Percentiles rank a stretch among this genome's conserved stretches.
Evolutionary conservation across 2,888 invertebrate genomes (phyloP).

Genomic region (Cremastobaeus sp.): DNA sequence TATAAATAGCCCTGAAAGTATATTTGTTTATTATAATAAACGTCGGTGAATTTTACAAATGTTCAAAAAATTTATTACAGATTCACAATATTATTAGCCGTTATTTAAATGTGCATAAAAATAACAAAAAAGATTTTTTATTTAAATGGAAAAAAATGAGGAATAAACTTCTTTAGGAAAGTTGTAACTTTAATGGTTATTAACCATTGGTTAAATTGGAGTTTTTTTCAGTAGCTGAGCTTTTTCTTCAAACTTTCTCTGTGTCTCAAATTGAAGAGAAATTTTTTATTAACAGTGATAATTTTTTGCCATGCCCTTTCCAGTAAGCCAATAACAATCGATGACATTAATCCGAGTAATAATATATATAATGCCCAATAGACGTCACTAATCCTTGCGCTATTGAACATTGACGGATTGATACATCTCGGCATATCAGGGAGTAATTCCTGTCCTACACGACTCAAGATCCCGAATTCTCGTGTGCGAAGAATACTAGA

Average conservation of each 20-base stretch:
- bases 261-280: conserved; percentile 18
- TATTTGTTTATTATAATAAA: no score
- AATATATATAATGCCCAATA: conserved; percentile 80
- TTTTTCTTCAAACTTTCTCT: neutral
- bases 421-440: conserved; percentile 79
- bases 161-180: no score
- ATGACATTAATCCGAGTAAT: conserved; percentile 77
- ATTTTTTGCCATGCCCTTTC: conserved; percentile 73
- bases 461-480: conserved; percentile 74
- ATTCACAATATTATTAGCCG: no score
- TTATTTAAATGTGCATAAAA: no score
- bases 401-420: conserved; percentile 80
- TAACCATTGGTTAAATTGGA: no score
- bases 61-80: no score
- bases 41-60: no score
- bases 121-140: no score
- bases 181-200: no score
- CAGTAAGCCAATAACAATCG: conserved; percentile 69
- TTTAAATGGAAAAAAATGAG: no score
- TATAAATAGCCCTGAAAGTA: no score
- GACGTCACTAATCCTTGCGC: conserved; percentile 81
- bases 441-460: conserved; percentile 73
- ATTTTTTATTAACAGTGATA: conserved; percentile 28
- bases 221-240: neutral
- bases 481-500: conserved; percentile 76